Conservation (phyloP, 2,113 vertebrate genomes). For the Pomatorhinus ruficollis region DNA sequence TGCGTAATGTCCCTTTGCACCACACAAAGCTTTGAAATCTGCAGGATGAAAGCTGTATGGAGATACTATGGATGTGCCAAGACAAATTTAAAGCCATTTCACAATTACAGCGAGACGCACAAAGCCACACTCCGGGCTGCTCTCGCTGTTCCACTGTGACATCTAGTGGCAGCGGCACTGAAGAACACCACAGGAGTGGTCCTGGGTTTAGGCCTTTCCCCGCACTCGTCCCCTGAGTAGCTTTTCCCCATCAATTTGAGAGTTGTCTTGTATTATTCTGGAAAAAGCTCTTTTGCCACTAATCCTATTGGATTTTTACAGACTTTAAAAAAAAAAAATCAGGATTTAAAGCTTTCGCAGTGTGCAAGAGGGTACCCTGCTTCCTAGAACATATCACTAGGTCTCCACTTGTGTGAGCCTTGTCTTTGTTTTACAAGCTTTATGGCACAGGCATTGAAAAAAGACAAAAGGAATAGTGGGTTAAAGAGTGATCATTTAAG, state of each 20-base stretch:
- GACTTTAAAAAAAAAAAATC: neutral
- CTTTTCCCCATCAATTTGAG: neutral
- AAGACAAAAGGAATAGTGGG: rapidly evolving
- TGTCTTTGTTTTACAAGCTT: neutral
- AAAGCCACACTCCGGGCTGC: neutral
- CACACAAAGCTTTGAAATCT: neutral
- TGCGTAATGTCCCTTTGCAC: neutral
- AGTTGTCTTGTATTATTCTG: neutral
- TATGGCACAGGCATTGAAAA: neutral
- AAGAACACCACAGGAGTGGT: neutral
- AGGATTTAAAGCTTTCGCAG: neutral
- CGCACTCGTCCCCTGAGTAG: neutral
- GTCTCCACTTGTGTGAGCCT: neutral
- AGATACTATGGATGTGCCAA: neutral
- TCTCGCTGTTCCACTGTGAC: slow-evolving; percentile 45
- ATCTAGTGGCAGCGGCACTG: slow-evolving; percentile 45
- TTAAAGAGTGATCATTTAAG: neutral
- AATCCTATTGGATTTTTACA: neutral
- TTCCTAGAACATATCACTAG: rapidly evolving
- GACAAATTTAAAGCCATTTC: neutral
- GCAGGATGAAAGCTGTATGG: neutral
- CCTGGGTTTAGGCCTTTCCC: neutral
- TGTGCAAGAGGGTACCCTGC: neutral
- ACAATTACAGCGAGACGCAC: neutral
- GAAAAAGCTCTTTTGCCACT: neutral